Evolutionary conservation across 2,888 invertebrate genomes (phyloP), one percentile per base, ranked within the genome.

Genomic region (Laothoe populi): DNA sequence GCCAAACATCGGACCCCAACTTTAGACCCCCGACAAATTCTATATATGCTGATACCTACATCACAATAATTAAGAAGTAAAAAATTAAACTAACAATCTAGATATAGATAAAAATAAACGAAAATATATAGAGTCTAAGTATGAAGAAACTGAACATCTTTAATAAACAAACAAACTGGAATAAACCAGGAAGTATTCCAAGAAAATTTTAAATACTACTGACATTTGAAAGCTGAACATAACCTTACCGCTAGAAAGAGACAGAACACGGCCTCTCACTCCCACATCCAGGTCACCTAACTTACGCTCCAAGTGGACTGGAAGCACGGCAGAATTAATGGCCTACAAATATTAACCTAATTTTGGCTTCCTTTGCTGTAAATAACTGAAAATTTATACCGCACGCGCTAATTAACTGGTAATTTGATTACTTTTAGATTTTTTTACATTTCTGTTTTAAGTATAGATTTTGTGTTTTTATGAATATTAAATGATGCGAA

Each of bases 271-370:
- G 1, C 4, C 31, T 53, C 53, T 35, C 35, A 10, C 10, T 74
- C 69, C 8, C 16, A 67, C 65, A 71, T 80, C 70, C 64, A 21
- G 40, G 70, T 49, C 60, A 71, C 70, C 74, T 83, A 80, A 82
- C 74, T 84, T 78, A 82, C 71, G 78, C 79, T 74, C 75, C 74
- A 68, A 78, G 81, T 81, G 77, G 72, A 73, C 74, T 71, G 66
- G 67, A 70, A 75, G 77, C 73, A 72, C 68, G 67, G 79, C 72
- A 72, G 78, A 84, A 83, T 83, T 81, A 82, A 83, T 84, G 74
- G 77, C 66, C 72, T 71, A 77, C 79, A 79, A 81, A 83, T 86
- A 87, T 87, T 86, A 87, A 84, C 84, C 87, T 85, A 86, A 88
- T 88, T 87, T 83, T 71, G 74, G 73, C 67, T 68, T 67, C 67